Conservation (phyloP, 37 sponge, comb jelly and placozoan species). For the Dysidea cf. avara region DNA sequence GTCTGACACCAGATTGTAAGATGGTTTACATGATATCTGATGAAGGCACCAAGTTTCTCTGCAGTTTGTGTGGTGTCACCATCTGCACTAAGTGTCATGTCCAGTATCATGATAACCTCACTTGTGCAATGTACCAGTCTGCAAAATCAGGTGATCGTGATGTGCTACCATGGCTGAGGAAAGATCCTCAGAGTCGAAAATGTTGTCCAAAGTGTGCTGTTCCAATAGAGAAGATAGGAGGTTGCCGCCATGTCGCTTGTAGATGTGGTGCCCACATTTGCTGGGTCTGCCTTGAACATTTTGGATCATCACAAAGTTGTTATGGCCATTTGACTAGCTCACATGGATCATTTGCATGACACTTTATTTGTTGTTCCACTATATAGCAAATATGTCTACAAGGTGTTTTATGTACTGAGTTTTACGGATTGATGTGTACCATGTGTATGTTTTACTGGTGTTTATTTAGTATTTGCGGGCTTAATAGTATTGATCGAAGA, state of each 20-base stretch:
- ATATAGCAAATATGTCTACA: too few relatives aligned
- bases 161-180: constrained; percentile 42
- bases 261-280: constrained; percentile 54
- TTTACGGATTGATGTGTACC: too few relatives aligned
- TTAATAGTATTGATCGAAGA: too few relatives aligned
- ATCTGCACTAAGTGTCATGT: too few relatives aligned
- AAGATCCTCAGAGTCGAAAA: constrained; percentile 31
- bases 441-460: too few relatives aligned
- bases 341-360: too few relatives aligned
- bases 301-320: constrained; percentile 35
- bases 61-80: constrained; percentile 57
- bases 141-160: constrained; percentile 5
- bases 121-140: constrained; percentile 39
- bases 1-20: too few relatives aligned
- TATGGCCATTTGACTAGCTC: constrained; percentile 39
- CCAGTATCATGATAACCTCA: constrained; percentile 64
- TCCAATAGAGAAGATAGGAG: constrained; percentile 66
- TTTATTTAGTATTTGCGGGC: too few relatives aligned
- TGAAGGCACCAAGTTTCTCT: constrained; percentile 31
- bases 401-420: too few relatives aligned
- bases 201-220: constrained; percentile 56
- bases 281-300: constrained; percentile 59
- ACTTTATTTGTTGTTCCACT: too few relatives aligned
- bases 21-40: constrained; percentile 44
- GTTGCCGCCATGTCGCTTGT: constrained; percentile 52